A percentile compares a stretch with the other conserved stretches of the same genome.
These are phyloP conservation scores for Gymnocheta viridis DNA, from an alignment of 2,888 invertebrate genomes.

Conservation along the genomic window DNA sequence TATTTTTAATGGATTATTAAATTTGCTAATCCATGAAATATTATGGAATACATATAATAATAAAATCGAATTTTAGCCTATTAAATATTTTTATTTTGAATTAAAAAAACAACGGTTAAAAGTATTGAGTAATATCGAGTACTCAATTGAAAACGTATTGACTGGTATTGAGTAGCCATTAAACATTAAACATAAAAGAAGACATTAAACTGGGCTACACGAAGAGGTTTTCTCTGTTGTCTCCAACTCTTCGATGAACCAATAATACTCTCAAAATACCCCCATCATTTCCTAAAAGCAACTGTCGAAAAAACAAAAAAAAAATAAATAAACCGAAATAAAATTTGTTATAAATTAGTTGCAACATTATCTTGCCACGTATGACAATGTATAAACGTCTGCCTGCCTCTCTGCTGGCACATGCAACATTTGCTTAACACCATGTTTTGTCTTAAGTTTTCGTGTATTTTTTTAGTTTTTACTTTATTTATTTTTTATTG, in stretches of 20 bases:
- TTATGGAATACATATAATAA: no score
- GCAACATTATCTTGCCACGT: slow-evolving; percentile 47
- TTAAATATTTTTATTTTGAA: no score
- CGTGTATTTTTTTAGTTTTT: not conserved
- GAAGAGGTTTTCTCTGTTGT: not conserved
- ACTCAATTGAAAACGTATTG: no score
- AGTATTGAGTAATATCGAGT: no score
- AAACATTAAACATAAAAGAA: not conserved
- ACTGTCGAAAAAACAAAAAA: not conserved
- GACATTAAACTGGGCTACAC: not conserved
- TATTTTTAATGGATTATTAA: no score
- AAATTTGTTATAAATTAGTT: slow-evolving; percentile 65
- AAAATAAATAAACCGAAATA: not conserved
- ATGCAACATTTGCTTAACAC: slow-evolving; percentile 30
- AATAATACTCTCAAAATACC: not conserved
- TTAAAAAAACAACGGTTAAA: no score
- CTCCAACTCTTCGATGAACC: not conserved
- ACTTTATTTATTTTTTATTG: slow-evolving; percentile 35
- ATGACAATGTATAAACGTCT: slow-evolving; percentile 31
- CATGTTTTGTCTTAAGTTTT: slow-evolving; percentile 34
- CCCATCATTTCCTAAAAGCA: not conserved
- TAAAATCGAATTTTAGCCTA: no score
- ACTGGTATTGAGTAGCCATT: no score
- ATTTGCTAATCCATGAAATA: no score
- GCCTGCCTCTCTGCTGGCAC: not conserved